A percentile compares a stretch with the other conserved stretches of the same genome.
Evolutionary conservation across 1,140 invertebrate genomes (phyloP).

Genomic region (Thaumatotibia leucotreta): DNA sequence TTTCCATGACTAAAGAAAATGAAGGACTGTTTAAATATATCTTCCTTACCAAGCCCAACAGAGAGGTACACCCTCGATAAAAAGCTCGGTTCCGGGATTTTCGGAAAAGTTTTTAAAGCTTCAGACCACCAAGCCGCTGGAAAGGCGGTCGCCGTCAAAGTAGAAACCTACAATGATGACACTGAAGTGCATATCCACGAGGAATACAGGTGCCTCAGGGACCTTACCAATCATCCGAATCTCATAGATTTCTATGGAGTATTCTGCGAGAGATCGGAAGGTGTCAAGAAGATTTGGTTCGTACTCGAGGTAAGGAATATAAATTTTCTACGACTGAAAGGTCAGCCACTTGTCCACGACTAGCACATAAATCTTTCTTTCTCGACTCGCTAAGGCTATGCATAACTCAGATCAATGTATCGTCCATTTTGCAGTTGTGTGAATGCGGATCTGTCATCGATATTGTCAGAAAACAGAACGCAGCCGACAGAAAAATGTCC

Average conservation of each 20-base stretch:
- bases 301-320: constrained; percentile 87
- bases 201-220: constrained; percentile 89
- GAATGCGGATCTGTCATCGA: constrained; percentile 88
- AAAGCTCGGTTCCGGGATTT: constrained; percentile 84
- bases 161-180: constrained; percentile 84
- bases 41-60: constrained; percentile 81
- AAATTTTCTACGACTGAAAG: constrained; percentile 7
- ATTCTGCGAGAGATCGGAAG: constrained; percentile 82
- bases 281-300: constrained; percentile 90
- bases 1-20: constrained; percentile 33
- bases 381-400: neutral
- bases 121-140: constrained; percentile 83
- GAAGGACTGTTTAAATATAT: constrained; percentile 68
- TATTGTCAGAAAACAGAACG: constrained; percentile 83
- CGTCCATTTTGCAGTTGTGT: constrained; percentile 81
- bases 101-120: constrained; percentile 86
- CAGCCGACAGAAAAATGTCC: constrained; percentile 83
- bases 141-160: constrained; percentile 88
- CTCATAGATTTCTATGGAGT: constrained; percentile 91
- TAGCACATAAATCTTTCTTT: neutral
- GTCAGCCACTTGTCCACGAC: neutral
- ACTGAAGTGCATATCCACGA: constrained; percentile 85
- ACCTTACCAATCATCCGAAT: constrained; percentile 87
- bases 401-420: constrained; percentile 20
- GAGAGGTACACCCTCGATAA: constrained; percentile 82